Evolutionary conservation across 1,140 invertebrate genomes (phyloP).

Genomic region (Oryctes rhinoceros): DNA sequence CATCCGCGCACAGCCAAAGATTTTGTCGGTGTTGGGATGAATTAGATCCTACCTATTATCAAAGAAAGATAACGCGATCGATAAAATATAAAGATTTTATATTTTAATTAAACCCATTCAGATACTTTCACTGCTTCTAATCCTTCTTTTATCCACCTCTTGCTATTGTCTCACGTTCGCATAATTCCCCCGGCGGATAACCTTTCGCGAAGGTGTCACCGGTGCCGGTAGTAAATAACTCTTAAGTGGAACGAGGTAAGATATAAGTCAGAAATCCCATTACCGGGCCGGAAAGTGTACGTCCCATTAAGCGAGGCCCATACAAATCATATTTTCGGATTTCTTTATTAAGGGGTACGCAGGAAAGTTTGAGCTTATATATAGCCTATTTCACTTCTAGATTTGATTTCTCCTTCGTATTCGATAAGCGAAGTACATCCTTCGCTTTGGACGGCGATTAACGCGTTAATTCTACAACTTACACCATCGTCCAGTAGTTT

Average conservation of each 20-base stretch:
- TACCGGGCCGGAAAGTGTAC: conserved; percentile 7
- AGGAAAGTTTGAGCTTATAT: background rate
- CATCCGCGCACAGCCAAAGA: too few relatives aligned
- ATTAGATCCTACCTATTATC: too few relatives aligned
- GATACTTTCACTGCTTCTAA: background rate
- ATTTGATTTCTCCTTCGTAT: background rate
- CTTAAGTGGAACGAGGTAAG: conserved; percentile 3
- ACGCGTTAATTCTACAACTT: too few relatives aligned
- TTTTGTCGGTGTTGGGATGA: too few relatives aligned
- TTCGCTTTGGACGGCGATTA: background rate
- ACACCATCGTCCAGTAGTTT: too few relatives aligned
- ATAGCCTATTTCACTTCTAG: background rate
- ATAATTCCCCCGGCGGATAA: conserved; percentile 2
- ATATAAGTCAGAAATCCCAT: conserved; percentile 15
- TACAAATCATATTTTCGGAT: conserved; percentile 5
- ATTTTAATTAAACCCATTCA: background rate
- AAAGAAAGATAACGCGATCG: too few relatives aligned
- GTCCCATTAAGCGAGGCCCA: background rate
- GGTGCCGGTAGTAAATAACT: background rate
- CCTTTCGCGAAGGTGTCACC: background rate
- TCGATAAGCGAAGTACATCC: background rate
- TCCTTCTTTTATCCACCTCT: background rate
- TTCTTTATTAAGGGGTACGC: background rate
- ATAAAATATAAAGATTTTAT: background rate
- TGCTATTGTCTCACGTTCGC: background rate